Base-by-base conservation (phyloP, 30 jellyfish, hydroid and myxozoan genomes). In the Hydractinia symbiolongicarpus region DNA sequence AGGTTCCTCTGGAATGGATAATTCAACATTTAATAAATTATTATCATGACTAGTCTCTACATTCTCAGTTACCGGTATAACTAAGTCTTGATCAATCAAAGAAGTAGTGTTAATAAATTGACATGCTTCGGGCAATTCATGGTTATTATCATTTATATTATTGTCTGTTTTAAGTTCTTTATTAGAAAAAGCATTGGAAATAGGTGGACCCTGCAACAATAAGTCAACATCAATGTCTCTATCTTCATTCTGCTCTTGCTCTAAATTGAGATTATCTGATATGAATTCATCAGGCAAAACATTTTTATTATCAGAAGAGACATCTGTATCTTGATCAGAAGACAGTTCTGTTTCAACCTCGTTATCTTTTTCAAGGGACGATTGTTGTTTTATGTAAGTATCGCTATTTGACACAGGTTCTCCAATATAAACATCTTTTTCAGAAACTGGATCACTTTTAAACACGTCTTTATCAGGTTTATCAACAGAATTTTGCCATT, bases 401-500 rank as follows among this genome's bases (percentile, higher is more conserved):
- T 30, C 44, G 44, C 44, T 30, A 30, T 30, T 30, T 30, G 44
- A 30, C 44, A 30, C 44, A 30, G 44, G 44, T 2, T 30, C 44
- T 30, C 44, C 44, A 30, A 30, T 30, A 30, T 30, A 30, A 30
- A 30, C 44, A 30, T 30, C 44, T 30, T 30, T 30, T 30, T 30
- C 44, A 30, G 44, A 30, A 30, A 30, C 44, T 30, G 44, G 44
- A 30, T 30, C 2, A 30, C 44, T 30, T 30, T 30, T 68, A 19
- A 72, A 72, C 14, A 44, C 77, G 20, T 64, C 54, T 13, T 76
- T 86, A 57, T 71, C 82, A 7, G 53, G 72, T 11, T 84, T 81
- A 10, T 90, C 88, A 9, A 79, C 78, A 7, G 97, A 88, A 8
- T 82, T 55, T 54, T 81, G 88, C 8, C 88, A 86, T 30, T 75